phyloP scores from a whole-genome alignment of 2,888 invertebrate species.

The Agrochola macilenta region DNA sequence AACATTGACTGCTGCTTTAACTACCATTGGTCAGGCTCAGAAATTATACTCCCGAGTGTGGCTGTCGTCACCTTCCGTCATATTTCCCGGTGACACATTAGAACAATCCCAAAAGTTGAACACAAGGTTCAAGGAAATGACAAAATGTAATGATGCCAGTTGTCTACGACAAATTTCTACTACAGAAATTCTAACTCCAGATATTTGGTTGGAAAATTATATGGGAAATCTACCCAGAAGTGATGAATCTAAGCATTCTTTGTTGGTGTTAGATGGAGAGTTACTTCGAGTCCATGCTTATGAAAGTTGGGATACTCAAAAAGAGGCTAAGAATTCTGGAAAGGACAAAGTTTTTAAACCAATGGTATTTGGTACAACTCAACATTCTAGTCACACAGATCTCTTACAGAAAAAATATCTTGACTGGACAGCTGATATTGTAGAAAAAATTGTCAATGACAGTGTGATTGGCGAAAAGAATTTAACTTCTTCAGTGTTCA shows the following conservation, averaged over 20 bases:
- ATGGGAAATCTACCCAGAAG: slow-evolving; percentile 92
- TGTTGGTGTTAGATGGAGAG: slow-evolving; percentile 94
- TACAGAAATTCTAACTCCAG: slow-evolving; percentile 92
- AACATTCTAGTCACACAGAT: slow-evolving; percentile 93
- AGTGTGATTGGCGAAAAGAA: slow-evolving; percentile 92
- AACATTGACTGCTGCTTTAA: slow-evolving; percentile 94
- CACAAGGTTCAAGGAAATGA: slow-evolving; percentile 90
- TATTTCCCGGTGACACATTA: slow-evolving; percentile 92
- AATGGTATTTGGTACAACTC: slow-evolving; percentile 93
- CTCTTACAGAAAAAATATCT: slow-evolving; percentile 91
- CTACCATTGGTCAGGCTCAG: slow-evolving; percentile 90
- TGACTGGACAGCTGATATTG: slow-evolving; percentile 92
- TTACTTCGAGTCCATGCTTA: slow-evolving; percentile 92
- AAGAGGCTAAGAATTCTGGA: slow-evolving; percentile 80
- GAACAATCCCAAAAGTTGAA: slow-evolving; percentile 91
- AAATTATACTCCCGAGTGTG: slow-evolving; percentile 94
- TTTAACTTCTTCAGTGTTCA: slow-evolving; percentile 91
- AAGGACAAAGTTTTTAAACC: slow-evolving; percentile 86
- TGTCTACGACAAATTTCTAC: slow-evolving; percentile 90
- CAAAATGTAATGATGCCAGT: slow-evolving; percentile 89
- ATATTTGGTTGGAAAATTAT: slow-evolving; percentile 92
- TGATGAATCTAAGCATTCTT: slow-evolving; percentile 92
- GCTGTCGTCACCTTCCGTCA: slow-evolving; percentile 94
- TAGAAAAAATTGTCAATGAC: slow-evolving; percentile 91
- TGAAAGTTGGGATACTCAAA: slow-evolving; percentile 91